Evolutionary conservation across 2,888 invertebrate species (phyloP), one percentile per base, ranked within the genome.

Genomic region (Latheticus oryzae): DNA sequence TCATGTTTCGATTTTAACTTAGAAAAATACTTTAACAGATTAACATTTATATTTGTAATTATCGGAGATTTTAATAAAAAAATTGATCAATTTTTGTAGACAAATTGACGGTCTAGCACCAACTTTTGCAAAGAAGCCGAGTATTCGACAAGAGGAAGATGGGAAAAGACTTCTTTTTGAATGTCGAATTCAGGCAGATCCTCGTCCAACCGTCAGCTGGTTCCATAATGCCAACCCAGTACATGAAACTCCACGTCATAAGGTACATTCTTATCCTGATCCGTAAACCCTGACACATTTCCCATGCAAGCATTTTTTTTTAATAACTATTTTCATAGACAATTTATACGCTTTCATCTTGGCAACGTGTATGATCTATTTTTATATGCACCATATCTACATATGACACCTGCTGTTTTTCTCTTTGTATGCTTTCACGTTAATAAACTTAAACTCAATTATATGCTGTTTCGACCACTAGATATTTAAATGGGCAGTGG

Each of bases 91-190:
- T 43, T 52, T 58, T 24, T 80, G 5, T 82, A 95, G 95, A 86
- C 95, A 95, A 94, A 93, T 95, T 84, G 95, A 95, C 84, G 96
- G 95, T 77, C 90, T 93, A 81, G 95, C 97, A 81, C 97, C 97
- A 76, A 96, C 96, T 77, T 97, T 97, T 84, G 91, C 95, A 81
- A 95, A 96, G 84, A 97, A 97, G 82, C 97, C 97, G 63, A 90
- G 95, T 72, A 97, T 97, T 81, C 87, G 95, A 78, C 97, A 97
- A 81, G 96, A 96, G 81, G 96, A 96, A 80, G 95, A 95, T 80
- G 95, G 95, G 72, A 94, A 94, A 82, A 86, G 93, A 78, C 83
- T 96, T 70, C 85, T 95, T 72, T 95, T 95, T 82, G 95, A 95
- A 83, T 95, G 95, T 82, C 88, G 93, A 76, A 94, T 95, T 75